Percentiles rank a stretch among this genome's conserved stretches.
phyloP scores from a whole-genome alignment of 2,888 invertebrate genomes.

The Platerodrilus igneus region DNA sequence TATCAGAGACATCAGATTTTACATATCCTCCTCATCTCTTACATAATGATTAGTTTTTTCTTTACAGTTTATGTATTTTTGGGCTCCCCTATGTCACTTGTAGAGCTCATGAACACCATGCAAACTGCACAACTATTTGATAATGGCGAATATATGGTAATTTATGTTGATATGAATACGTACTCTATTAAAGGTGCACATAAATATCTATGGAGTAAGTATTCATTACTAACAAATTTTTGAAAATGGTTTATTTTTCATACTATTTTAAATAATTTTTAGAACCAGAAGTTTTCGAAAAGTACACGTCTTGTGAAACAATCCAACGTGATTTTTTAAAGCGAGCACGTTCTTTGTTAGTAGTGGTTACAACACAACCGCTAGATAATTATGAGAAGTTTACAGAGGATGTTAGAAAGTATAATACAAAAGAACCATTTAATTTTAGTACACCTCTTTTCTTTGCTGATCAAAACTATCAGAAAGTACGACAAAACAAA shows the following conservation, averaged over 20 bases:
- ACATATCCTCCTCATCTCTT: no score
- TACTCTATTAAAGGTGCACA: conserved; percentile 69
- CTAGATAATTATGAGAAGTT: conserved; percentile 69
- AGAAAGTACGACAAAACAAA: conserved; percentile 31
- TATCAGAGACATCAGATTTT: conserved; percentile 8
- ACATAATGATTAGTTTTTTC: conserved; percentile 22
- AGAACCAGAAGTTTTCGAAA: conserved; percentile 56
- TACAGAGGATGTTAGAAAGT: conserved; percentile 71
- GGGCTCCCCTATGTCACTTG: conserved; percentile 77
- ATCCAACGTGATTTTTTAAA: conserved; percentile 61
- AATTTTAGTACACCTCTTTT: conserved; percentile 64
- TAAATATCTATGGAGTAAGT: conserved; percentile 77
- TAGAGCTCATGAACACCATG: conserved; percentile 90
- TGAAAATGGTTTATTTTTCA: neutral
- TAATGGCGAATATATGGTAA: conserved; percentile 91
- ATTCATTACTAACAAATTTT: conserved; percentile 7
- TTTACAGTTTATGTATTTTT: conserved; percentile 90
- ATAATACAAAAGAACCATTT: conserved; percentile 77
- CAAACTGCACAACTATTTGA: conserved; percentile 81
- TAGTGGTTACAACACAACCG: conserved; percentile 86
- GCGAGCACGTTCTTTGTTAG: conserved; percentile 76
- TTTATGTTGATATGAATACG: conserved; percentile 91
- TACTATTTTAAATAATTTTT: conserved; percentile 23
- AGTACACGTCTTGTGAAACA: conserved; percentile 58
- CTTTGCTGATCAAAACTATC: conserved; percentile 40